Evolutionary conservation across 2,888 invertebrate genomes (phyloP), one percentile per base, ranked within the genome.

Genomic region (Penaeus monodon): DNA sequence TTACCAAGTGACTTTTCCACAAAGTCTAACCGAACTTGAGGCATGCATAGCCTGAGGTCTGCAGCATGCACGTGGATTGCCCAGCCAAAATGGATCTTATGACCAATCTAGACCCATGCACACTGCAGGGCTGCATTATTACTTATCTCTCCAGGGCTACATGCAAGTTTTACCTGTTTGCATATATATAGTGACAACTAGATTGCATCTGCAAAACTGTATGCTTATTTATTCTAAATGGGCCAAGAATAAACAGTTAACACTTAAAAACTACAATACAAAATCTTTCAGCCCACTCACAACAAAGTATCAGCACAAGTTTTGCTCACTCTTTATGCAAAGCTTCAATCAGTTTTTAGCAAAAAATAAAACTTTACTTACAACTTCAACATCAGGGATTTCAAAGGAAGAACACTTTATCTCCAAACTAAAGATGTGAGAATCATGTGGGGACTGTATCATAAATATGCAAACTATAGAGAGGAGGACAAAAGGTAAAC

Each of bases 131-230:
- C 29, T 85, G 73, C 44, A 80, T 85, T 63, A 63, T 63, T 68
- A 27, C 44, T 57, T 27, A 73, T 74, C 73, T 77, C 85, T 70
- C 74, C 79, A 82, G 27, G 74, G 74, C 63, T 83, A 73, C 86
- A 83, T 87, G 86, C 86, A 87, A 85, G 70, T 79, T 79, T 87
- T 87, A 87, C 86, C 86, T 87, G 86, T 83, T 77, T 79, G 77
- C 79, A 85, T 83, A 87, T 83, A 83, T 64, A 86, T 78, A 86
- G 70, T 83, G 83, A 87, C 82, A 87, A 83, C 86, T 87, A 87
- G 83, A 87, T 87, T 83, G 86, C 86, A 87, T 73, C 73, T 83
- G 86, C 79, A 87, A 78, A 82, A 82, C 82, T 77, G 78, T 44
- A 73, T 78, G 70, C 70, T 70, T 66, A 68, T n/a, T 66, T n/a